Evolutionary conservation across 1,140 invertebrate genomes (phyloP), one percentile per base, ranked within the genome.

Genomic region (Euura saliciscinereae): DNA sequence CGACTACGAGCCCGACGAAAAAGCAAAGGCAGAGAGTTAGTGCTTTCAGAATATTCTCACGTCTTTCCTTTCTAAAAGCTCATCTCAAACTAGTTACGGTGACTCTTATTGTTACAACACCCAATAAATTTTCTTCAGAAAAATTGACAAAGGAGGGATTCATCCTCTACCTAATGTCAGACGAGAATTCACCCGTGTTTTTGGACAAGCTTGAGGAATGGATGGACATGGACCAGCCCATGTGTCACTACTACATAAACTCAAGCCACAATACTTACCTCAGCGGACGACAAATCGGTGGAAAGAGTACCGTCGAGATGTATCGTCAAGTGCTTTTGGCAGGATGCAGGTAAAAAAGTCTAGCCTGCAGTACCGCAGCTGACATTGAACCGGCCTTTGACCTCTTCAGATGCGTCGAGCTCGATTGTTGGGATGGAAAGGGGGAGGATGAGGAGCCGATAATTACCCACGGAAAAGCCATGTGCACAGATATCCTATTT

Each of bases 201-300:
- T 88, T 99, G 70, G 98, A 99, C 86, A 91, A 97, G n/a, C 89
- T 99, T 67, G 98, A 99, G 78, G 94, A 98, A 75, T 99, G 98
- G 86, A 98, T 96, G 95, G 98, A 99, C 76, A 99, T 99, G 98
- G 98, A 99, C 82, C 97, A 99, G 83, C 97, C 98, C 0, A 83
- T 99, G 42, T 92, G 95, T 46, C 98, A 99, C 85, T 99, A 99
- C 89, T 99, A 99, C 85, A 99, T 99, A 78, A 99, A 99, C 90
- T 99, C 97, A 44, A 99, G 98, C 68, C 99, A 99, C 87, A 99
- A 99, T 85, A 99, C 99, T 6, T 99, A 99, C 87, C 90, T 99
- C 45, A 95, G 92, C 43, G 98, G 98, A 2, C 90, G 98, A 77
- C 99, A 99, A 87, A 97, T 99, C 82, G 98, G 98, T 71, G 98